Base-by-base conservation (phyloP, 2,113 vertebrate species). In the Morone saxatilis region DNA sequence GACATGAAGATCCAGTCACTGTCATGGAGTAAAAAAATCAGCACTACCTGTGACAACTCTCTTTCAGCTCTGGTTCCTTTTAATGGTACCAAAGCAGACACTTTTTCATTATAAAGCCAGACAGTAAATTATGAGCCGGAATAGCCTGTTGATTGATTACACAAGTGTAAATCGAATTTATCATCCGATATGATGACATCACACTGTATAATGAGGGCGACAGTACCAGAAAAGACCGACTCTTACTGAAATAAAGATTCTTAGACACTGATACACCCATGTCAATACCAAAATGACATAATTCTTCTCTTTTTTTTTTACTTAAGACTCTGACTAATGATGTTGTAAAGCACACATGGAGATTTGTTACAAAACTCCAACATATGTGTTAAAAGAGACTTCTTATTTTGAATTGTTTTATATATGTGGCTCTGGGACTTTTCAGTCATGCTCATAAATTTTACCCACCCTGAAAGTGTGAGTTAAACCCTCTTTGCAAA, bases 121-220 rank as follows among this genome's bases (percentile, higher is more conserved):
- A 61, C 43, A 43, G 53, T 66, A 66, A 83, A 76, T 65, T 47
- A 66, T 61, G 50, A 71, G 47, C 72, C 38, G 6, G 50, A 76
- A 51, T 6, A 59, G 60, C 17, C 61, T 41, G 10, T 11, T 63
- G 79, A 89, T 78, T 67, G 68, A 88, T 81, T 60, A 54, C 60
- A 65, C 40, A 11, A 4, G 13, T 71, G 2, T 62, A 73, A 60
- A 36, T 70, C 65, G 40, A 56, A 69, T 75, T 36, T 16, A 60
- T 71, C 50, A 76, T 57, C 76, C 4, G 16, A 38, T 36, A 54
- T 31, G 7, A 70, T 81, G 80, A 77, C 72, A 77, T 83, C 80
- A 76, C 38, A 43, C 31, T 38, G 56, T 66, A 61, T 74, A 67
- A 82, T 67, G 71, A 43, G 16, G 51, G 41, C 12, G 13, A 61